These are phyloP conservation scores for Sciurus niger DNA, from an alignment of 2,113 vertebrate genomes.

Conservation along the genomic window DNA sequence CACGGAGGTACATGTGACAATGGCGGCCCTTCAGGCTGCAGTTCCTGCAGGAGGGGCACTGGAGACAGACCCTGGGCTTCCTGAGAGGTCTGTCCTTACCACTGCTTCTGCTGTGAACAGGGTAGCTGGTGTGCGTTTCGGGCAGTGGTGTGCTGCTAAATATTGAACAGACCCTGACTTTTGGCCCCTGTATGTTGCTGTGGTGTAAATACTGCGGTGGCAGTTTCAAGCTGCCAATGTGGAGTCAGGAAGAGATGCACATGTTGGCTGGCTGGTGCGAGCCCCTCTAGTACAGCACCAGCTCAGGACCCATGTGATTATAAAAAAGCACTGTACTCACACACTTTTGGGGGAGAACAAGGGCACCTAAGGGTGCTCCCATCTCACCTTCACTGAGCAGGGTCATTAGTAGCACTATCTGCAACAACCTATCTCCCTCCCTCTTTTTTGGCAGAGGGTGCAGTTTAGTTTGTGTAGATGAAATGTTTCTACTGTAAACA, in stretches of 20 bases:
- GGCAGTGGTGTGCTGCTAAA: background rate
- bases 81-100: background rate
- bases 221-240: background rate
- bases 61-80: background rate
- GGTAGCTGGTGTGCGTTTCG: background rate
- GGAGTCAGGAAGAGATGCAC: background rate
- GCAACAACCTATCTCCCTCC: background rate
- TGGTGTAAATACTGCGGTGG: accelerated
- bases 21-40: no score
- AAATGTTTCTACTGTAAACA: background rate
- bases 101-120: accelerated
- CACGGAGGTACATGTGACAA: accelerated
- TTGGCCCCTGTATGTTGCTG: accelerated
- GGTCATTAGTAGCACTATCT: background rate
- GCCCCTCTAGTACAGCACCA: background rate
- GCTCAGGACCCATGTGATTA: background rate
- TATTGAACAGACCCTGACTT: background rate
- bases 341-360: background rate
- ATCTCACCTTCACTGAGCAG: background rate
- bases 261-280: background rate
- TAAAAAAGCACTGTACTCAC: no score
- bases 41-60: background rate
- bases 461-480: background rate
- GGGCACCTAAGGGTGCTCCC: background rate
- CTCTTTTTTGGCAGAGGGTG: background rate